Evolutionary conservation across 2,113 vertebrate genomes (phyloP).

Genomic region (Lepus europaeus): DNA sequence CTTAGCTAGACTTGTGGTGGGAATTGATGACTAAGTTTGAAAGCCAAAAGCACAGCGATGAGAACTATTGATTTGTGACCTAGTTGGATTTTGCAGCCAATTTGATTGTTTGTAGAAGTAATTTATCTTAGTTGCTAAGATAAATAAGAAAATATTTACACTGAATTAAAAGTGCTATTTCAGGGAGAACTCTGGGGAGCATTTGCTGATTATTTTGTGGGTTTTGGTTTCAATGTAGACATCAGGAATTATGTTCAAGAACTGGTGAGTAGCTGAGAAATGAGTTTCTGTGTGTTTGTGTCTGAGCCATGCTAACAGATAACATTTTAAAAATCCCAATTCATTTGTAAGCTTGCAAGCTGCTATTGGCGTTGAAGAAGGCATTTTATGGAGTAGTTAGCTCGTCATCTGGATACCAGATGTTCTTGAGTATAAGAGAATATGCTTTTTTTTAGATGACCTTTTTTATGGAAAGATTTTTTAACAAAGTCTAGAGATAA

Average conservation of each 20-base stretch:
- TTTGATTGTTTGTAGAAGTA: conserved; percentile 60
- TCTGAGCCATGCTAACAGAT: conserved; percentile 15
- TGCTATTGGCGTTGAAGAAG: conserved; percentile 32
- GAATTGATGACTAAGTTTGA: neutral
- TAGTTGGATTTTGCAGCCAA: conserved; percentile 54
- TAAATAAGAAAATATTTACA: conserved; percentile 66
- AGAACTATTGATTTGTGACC: conserved; percentile 26
- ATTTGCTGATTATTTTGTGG: conserved; percentile 14
- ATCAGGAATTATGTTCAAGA: conserved; percentile 19
- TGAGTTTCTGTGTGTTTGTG: neutral
- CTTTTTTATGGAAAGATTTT: conserved; percentile 56
- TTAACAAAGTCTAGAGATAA: conserved; percentile 32
- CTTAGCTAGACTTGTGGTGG: neutral
- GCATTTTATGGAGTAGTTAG: conserved; percentile 14
- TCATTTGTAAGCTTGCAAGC: conserved; percentile 13
- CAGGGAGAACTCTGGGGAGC: neutral
- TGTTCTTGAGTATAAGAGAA: conserved; percentile 63
- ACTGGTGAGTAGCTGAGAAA: neutral
- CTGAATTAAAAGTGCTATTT: conserved; percentile 11
- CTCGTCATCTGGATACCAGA: conserved; percentile 78
- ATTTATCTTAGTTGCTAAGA: conserved; percentile 69
- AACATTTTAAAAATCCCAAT: neutral
- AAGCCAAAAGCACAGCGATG: conserved; percentile 21
- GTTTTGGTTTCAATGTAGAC: conserved; percentile 2
- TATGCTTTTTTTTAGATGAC: conserved; percentile 48